Evolutionary conservation across 2,797 vertebrate genomes (phyloP), one percentile per base, ranked within the genome.

Genomic region (Rhyacichthys aspro): DNA sequence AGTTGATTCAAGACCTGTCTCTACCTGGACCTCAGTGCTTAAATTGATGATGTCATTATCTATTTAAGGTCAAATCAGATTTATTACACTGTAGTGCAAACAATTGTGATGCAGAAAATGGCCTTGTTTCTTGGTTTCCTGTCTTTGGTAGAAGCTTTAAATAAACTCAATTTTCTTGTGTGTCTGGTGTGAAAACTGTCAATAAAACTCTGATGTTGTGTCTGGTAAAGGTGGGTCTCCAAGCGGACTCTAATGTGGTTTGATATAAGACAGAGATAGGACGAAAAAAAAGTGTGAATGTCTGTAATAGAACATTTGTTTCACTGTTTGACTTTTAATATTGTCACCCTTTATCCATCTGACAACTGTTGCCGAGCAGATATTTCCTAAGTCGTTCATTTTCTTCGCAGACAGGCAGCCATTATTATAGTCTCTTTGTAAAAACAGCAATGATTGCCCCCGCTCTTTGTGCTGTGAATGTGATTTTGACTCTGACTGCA

Each of bases 401-500:
- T 28, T 3, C 72, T 44, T n/a, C 23, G 47, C 59, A 63, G 42
- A 60, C 57, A 67, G 14, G 23, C 17, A 42, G 44, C 23, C 45
- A 34, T 68, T 70, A 54, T 64, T 9, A 58, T 28, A 44, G n/a
- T 23, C 57, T 28, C 8, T 12, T 43, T 47, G 42, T 63, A 58
- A 55, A 69, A 70, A 63, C 12, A 2, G 70, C 59, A 63, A 73
- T 65, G 67, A 74, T 62, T 59, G 32, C 56, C 65, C 63, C 44
- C 7, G 0, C 10, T 1, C 59, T 55, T 34, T 1, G n/a, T 1
- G 28, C 59, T 57, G 49, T 53, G 46, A 61, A 67, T 66, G 60
- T 39, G 32, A 43, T 71, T 75, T 55, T 70, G 58, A 78, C 43
- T 59, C 66, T 78, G 74, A 79, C 55, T 72, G 65, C 36, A 41